A percentile compares a stretch with the other conserved stretches of the same genome.
Evolutionary conservation across 2,888 invertebrate genomes (phyloP).

Genomic region (Orthosia gothica): DNA sequence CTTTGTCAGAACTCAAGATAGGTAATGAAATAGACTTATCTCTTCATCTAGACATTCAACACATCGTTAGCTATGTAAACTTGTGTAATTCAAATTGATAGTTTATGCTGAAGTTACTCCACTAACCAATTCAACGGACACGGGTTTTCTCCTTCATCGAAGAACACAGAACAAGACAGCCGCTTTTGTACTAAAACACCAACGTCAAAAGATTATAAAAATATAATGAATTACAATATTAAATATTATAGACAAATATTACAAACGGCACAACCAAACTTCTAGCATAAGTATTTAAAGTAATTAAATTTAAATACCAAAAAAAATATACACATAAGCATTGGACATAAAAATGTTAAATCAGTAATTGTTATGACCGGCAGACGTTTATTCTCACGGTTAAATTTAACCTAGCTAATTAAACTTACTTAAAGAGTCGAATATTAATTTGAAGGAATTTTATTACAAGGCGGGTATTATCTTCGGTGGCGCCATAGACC

Average conservation of each 20-base stretch:
- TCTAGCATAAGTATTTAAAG: constrained; percentile 29
- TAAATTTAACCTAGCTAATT: constrained; percentile 78
- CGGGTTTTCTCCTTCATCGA: too few species aligned
- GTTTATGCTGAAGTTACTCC: neutral
- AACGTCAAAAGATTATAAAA: neutral
- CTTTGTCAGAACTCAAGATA: too few species aligned
- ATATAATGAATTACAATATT: constrained; percentile 1
- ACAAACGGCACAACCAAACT: constrained; percentile 11
- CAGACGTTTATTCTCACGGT: constrained; percentile 79
- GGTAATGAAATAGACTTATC: too few species aligned
- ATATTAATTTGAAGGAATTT: constrained; percentile 77
- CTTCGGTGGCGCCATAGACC: constrained; percentile 55
- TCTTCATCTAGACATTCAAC: too few species aligned
- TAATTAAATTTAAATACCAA: constrained; percentile 62
- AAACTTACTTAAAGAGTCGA: constrained; percentile 72
- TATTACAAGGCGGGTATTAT: constrained; percentile 56
- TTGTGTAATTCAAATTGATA: too few species aligned
- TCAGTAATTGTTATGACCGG: constrained; percentile 78
- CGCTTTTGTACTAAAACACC: neutral
- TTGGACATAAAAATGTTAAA: constrained; percentile 67
- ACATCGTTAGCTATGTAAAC: too few species aligned
- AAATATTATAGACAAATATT: neutral
- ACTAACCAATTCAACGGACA: neutral
- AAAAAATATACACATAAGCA: constrained; percentile 53
- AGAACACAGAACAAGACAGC: neutral